Conservation (phyloP, 2,888 invertebrate species). For the Eledone cirrhosa region DNA sequence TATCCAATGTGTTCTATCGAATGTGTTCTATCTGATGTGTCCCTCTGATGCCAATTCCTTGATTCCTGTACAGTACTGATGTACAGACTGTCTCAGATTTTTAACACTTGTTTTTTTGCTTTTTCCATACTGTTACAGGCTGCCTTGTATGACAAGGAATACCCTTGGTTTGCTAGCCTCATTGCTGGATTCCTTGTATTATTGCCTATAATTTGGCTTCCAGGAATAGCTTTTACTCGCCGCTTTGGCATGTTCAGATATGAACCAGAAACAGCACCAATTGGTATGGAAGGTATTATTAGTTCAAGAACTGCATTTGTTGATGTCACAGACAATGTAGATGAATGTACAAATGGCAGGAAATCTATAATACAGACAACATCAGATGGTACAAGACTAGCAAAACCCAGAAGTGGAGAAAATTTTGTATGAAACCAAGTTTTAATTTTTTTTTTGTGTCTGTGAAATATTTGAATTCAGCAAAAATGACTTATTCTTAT, state of each 20-base stretch:
- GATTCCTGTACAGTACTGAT: neutral
- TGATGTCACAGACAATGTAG: conserved; percentile 22
- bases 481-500: too few relatives aligned
- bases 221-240: conserved; percentile 42
- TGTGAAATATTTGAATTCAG: too few relatives aligned
- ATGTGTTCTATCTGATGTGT: too few relatives aligned
- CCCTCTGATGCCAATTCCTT: too few relatives aligned
- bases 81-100: neutral
- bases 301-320: conserved; percentile 10
- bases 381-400: conserved; percentile 1
- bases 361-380: neutral
- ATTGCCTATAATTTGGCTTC: conserved; percentile 52
- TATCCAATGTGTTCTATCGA: too few relatives aligned
- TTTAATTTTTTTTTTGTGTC: too few relatives aligned
- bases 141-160: conserved; percentile 34
- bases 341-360: neutral
- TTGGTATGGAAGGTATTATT: conserved; percentile 16
- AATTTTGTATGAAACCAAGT: neutral
- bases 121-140: conserved; percentile 32
- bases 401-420: conserved; percentile 11
- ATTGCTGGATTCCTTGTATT: conserved; percentile 47
- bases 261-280: conserved; percentile 1
- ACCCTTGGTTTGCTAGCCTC: conserved; percentile 52
- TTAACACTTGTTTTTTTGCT: neutral
- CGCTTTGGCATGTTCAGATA: conserved; percentile 20